Conservation (phyloP, 1,140 invertebrate genomes). For the Aphaenogaster ashmeadi region DNA sequence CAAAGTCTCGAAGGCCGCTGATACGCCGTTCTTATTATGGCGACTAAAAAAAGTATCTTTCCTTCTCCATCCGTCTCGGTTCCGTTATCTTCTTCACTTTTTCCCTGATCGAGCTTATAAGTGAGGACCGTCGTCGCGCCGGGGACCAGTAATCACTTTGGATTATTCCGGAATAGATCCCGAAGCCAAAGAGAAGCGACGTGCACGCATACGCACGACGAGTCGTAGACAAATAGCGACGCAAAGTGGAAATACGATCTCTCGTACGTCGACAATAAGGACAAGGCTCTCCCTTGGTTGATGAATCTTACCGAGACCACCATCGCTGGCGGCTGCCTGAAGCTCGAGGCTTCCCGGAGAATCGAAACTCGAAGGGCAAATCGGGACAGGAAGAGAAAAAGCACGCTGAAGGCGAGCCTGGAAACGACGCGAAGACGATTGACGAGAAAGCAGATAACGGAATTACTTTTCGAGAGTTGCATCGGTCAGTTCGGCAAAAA, state of each 20-base stretch:
- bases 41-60: constrained; percentile 27
- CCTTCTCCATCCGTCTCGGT: neutral
- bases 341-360: constrained; percentile 53
- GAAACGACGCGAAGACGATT: neutral
- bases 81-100: neutral
- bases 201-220: neutral
- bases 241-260: neutral
- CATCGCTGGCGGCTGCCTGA: constrained; percentile 65
- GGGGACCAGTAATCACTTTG: constrained; percentile 43
- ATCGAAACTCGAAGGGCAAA: neutral
- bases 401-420: constrained; percentile 15
- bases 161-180: neutral
- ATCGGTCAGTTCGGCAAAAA: constrained; percentile 62
- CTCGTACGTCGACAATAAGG: constrained; percentile 10
- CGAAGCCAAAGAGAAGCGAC: neutral
- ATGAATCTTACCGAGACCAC: constrained; percentile 69
- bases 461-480: constrained; percentile 78
- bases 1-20: constrained; percentile 64
- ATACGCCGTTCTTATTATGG: constrained; percentile 61
- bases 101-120: constrained; percentile 60
- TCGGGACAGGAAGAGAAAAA: constrained; percentile 1
- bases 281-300: constrained; percentile 53
- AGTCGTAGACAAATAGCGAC: neutral
- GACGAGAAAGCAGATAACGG: constrained; percentile 64
- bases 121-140: constrained; percentile 6